Conservation (phyloP, 2,888 invertebrate species). For the Pyrgus malvae region DNA sequence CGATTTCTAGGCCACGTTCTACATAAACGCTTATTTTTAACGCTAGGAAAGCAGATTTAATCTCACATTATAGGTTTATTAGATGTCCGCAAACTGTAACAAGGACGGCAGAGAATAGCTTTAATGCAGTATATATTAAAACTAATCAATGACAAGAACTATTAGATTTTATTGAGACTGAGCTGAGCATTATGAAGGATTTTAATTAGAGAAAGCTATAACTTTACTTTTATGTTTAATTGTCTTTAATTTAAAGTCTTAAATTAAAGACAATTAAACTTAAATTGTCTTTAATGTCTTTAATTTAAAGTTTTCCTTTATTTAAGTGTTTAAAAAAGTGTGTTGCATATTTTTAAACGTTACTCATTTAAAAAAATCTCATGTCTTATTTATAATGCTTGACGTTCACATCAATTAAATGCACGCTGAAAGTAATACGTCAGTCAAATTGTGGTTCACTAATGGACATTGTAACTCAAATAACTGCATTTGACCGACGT, state of each 20-base stretch:
- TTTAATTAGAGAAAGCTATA: too few relatives aligned
- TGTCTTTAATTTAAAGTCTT: too few relatives aligned
- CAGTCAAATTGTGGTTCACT: not conserved
- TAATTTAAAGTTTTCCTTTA: too few relatives aligned
- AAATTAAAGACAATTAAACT: too few relatives aligned
- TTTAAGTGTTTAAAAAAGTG: too few relatives aligned
- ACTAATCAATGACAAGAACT: not conserved
- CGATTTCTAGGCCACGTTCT: slow-evolving; percentile 49
- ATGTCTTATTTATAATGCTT: too few relatives aligned
- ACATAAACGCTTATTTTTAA: slow-evolving; percentile 45
- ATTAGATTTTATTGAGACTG: too few relatives aligned
- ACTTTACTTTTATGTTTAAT: too few relatives aligned
- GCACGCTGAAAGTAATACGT: not conserved
- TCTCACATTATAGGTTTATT: slow-evolving; percentile 14
- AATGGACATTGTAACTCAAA: not conserved
- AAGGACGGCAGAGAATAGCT: slow-evolving; percentile 2
- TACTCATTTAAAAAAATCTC: too few relatives aligned
- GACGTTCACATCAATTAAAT: not conserved
- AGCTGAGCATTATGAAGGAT: too few relatives aligned
- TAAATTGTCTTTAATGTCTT: too few relatives aligned
- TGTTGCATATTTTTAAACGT: too few relatives aligned
- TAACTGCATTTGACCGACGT: slow-evolving; percentile 4
- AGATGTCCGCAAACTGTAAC: slow-evolving; percentile 10
- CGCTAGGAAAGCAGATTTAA: slow-evolving; percentile 41
- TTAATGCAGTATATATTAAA: not conserved